Conservation (phyloP, 2,113 vertebrate genomes). For the Lepisosteus osseus region DNA sequence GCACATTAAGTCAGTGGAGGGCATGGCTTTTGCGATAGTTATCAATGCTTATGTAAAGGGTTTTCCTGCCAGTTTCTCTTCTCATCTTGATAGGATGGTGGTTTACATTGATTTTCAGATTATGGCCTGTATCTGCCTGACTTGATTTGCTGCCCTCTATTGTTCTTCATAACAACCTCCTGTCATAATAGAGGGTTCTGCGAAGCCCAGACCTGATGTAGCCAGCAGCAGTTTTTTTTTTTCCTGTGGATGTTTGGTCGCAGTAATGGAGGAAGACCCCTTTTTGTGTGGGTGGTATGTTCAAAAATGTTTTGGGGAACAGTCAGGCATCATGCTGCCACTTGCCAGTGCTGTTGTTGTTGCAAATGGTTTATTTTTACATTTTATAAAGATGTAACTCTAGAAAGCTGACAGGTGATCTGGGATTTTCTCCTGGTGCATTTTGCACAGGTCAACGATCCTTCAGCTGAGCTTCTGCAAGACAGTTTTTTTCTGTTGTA, state of each 20-base stretch:
- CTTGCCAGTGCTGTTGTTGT: no score
- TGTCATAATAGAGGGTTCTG: not conserved
- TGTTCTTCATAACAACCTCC: not conserved
- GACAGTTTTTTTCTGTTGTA: no score
- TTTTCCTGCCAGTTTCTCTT: not conserved
- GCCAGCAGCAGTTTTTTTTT: not conserved
- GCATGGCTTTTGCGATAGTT: slow-evolving; percentile 45
- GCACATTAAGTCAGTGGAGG: slow-evolving; percentile 44
- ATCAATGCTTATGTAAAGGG: slow-evolving; percentile 52
- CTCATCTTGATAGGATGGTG: not conserved
- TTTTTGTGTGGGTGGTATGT: no score
- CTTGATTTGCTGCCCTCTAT: not conserved
- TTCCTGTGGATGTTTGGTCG: no score
- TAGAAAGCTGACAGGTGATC: not conserved
- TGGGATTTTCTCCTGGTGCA: not conserved
- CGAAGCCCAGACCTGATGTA: not conserved
- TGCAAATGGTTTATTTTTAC: no score
- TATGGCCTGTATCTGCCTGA: not conserved
- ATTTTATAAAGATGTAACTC: no score
- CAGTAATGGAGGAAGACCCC: no score
- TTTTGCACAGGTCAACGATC: not conserved
- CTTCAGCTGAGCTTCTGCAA: not conserved
- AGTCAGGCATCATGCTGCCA: no score
- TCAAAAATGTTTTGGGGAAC: no score
- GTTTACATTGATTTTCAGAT: not conserved